Evolutionary conservation across 1,140 invertebrate species (phyloP), one percentile per base, ranked within the genome.

Genomic region (Leptinotarsa undecemlineata): DNA sequence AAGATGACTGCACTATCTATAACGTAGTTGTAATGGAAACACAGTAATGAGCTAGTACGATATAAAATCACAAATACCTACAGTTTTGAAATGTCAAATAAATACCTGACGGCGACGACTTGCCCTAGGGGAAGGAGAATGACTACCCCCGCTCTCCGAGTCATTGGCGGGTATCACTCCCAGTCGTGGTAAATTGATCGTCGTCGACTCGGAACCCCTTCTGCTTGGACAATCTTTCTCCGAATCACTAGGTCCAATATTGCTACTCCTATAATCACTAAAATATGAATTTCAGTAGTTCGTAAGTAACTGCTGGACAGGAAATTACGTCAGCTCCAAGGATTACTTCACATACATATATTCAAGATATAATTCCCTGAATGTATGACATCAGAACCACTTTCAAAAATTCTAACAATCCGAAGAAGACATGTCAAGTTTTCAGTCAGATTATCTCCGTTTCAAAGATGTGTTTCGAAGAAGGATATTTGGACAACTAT

Each of bases 191-290:
- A 23, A 78, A 23, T 76, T 78, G 4, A 79, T 81, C 68, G 69
- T 81, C 81, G 68, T 80, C 4, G 90, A 88, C 83, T 91, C 90
- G 3, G 91, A 92, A 77, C 90, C 89, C 80, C 92, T 87, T 75
- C 91, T 87, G 80, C 90, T 92, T 20, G 89, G 87, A 82, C 92
- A 92, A 84, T 96, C 94, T 83, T 90, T 90, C 81, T 96, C 94
- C 73, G 94, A 95, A 86, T 96, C 95, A 84, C 94, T 95, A 51
- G 93, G 93, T 76, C 92, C 93, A 77, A 96, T 87, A 82, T 92
- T 95, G 86, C 93, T 94, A 88, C 94, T 95, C 86, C 93, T 92
- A 89, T 96, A 94, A 89, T 96, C 95, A 90, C 95, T 96, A 89
- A 57, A 57, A 57, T 42, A 42, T 42, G 11, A 42, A 42, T 42